Percentiles rank a stretch among this genome's conserved stretches.
Evolutionary conservation across 2,113 vertebrate genomes (phyloP).

Genomic region (Pterocles orientalis): DNA sequence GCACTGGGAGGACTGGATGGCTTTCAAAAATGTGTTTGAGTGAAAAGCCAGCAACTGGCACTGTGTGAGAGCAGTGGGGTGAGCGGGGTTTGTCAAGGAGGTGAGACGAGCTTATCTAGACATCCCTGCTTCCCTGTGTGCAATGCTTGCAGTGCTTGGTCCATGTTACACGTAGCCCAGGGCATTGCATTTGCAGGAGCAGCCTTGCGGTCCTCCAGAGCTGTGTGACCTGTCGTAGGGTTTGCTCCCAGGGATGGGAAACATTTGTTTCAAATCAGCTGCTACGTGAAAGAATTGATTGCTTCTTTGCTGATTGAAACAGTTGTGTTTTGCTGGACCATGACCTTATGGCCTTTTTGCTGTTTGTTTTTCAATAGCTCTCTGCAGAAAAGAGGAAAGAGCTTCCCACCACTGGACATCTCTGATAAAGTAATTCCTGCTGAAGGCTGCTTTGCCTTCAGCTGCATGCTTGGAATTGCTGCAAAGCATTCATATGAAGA

Average conservation of each 20-base stretch:
- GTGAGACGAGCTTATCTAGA: background rate
- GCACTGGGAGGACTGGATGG: background rate
- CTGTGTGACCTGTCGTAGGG: background rate
- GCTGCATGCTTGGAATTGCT: background rate
- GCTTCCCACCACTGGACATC: background rate
- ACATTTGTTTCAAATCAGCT: slow-evolving; percentile 18
- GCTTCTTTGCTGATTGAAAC: background rate
- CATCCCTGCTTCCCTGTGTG: background rate
- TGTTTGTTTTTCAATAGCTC: slow-evolving; percentile 12
- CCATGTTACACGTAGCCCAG: background rate
- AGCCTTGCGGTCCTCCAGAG: background rate
- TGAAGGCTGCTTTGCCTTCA: background rate
- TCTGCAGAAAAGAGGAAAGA: background rate
- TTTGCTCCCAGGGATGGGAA: background rate
- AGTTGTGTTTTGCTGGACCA: background rate
- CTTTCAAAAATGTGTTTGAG: background rate
- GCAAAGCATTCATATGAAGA: background rate
- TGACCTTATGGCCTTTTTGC: background rate
- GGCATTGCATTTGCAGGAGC: background rate
- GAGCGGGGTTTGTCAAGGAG: background rate
- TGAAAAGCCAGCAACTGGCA: background rate
- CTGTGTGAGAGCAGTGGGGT: background rate
- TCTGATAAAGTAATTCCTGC: background rate
- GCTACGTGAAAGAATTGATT: background rate
- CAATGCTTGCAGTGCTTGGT: background rate